A percentile compares a stretch with the other conserved stretches of the same genome.
Evolutionary conservation across 2,888 invertebrate genomes (phyloP).

Genomic region (Rhagophthalmus giganteus): DNA sequence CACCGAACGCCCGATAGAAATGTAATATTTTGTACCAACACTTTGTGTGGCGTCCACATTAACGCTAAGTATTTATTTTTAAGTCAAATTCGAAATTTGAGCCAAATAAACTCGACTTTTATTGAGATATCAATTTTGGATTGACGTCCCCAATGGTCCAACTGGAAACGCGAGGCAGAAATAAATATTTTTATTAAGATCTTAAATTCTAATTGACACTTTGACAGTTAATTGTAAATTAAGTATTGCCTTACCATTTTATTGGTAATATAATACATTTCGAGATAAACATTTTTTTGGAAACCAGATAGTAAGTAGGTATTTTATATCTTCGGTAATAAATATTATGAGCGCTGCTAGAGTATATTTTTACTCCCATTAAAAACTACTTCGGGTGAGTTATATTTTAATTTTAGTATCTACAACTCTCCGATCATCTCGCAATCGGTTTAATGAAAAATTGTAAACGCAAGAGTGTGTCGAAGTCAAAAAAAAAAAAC

Average conservation of each 20-base stretch:
- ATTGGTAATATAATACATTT: slow-evolving; percentile 6
- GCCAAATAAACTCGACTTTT: not conserved
- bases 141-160: not conserved
- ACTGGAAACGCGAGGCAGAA: not conserved
- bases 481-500: not conserved
- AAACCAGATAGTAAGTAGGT: not conserved
- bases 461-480: not conserved
- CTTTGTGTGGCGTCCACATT: not conserved
- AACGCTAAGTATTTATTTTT: slow-evolving; percentile 14
- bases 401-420: too few species aligned
- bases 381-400: too few species aligned
- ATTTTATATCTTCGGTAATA: not conserved
- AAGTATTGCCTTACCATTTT: slow-evolving; percentile 11
- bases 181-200: slow-evolving; percentile 10
- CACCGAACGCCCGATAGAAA: not conserved
- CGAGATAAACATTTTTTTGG: not conserved
- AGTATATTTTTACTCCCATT: too few species aligned
- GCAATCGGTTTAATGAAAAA: not conserved
- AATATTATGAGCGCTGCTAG: too few species aligned
- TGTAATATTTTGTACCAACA: not conserved
- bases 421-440: too few species aligned
- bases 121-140: not conserved
- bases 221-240: slow-evolving; percentile 12
- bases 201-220: slow-evolving; percentile 13
- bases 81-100: slow-evolving; percentile 8